Conservation (phyloP, 2,797 vertebrate genomes). For the Cossypha niveicapilla region DNA sequence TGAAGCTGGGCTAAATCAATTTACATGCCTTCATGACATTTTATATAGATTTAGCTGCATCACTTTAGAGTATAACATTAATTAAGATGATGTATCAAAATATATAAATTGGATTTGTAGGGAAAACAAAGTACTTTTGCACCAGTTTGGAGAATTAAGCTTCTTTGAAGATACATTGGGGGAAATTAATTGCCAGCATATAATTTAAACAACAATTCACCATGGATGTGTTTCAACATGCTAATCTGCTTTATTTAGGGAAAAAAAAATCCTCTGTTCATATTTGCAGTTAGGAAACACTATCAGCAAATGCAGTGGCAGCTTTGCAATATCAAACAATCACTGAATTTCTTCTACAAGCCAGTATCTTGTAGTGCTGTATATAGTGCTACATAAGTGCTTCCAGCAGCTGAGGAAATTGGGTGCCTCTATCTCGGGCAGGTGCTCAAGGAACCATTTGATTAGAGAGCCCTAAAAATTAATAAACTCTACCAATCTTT, state of each 20-base stretch:
- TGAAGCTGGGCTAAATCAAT: neutral
- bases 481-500: neutral
- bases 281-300: neutral
- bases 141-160: neutral
- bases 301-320: neutral
- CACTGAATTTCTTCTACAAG: neutral
- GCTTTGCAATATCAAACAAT: neutral
- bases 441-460: neutral
- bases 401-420: neutral
- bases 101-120: neutral
- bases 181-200: neutral
- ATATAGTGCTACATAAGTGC: neutral
- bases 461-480: neutral
- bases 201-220: neutral
- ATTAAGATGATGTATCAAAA: neutral
- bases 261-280: neutral
- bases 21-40: neutral
- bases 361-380: neutral
- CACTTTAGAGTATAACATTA: neutral
- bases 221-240: neutral
- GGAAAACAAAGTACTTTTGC: neutral
- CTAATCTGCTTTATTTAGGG: neutral
- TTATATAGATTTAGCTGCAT: neutral
- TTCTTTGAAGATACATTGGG: neutral
- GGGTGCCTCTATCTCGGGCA: neutral